Percentiles rank a stretch among this genome's conserved stretches.
Evolutionary conservation across 2,888 invertebrate genomes (phyloP).

Genomic region (Leuctra nigra): DNA sequence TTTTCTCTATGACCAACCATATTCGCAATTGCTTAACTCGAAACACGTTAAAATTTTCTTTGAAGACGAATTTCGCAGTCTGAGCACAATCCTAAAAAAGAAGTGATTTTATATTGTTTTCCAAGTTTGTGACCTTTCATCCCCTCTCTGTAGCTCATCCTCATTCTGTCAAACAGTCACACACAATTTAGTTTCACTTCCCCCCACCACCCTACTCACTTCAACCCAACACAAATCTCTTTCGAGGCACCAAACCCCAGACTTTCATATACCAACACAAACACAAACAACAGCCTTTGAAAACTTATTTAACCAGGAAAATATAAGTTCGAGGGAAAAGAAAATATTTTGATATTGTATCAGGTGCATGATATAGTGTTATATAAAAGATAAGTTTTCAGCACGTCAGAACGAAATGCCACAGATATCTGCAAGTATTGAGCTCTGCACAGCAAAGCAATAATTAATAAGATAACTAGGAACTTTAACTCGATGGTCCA

Average conservation of each 20-base stretch:
- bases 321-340: not conserved
- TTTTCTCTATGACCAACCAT: no score
- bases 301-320: conserved; percentile 8
- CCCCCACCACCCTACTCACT: not conserved
- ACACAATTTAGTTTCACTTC: conserved; percentile 24
- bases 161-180: conserved; percentile 26
- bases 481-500: no score
- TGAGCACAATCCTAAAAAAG: no score
- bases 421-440: no score
- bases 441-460: no score
- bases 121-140: conserved; percentile 20
- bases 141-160: conserved; percentile 21
- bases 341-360: conserved; percentile 2
- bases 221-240: not conserved
- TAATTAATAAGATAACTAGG: no score
- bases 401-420: not conserved
- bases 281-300: not conserved
- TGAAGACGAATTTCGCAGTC: no score
- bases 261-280: conserved; percentile 1
- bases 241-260: not conserved
- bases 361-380: not conserved
- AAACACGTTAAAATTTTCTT: no score
- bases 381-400: not conserved
- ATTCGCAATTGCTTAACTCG: no score
- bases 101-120: conserved; percentile 1